Evolutionary conservation across 2,888 invertebrate genomes (phyloP), one percentile per base, ranked within the genome.

Genomic region (Nymphalis polychloros): DNA sequence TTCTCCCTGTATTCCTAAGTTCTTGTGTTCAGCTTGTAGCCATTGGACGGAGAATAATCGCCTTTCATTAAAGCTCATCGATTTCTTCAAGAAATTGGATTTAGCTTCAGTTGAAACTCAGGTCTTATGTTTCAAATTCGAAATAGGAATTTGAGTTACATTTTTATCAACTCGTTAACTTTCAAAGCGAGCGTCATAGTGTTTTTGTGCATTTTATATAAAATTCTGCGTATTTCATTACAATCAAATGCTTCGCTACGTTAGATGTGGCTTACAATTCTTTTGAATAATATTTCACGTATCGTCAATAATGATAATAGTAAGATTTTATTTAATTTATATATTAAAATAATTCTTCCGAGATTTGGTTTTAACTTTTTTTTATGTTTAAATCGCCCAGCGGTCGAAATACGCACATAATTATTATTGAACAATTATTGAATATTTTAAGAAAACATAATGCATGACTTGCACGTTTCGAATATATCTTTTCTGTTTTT

Each of bases 21-120:
- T 35, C 35, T 31, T 31, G n/a, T 55, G 31, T 55, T n/a, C 7
- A 8, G 6, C 0, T 4, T 50, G 69, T 71, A 72, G 68, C 68
- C 66, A 71, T 73, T 59, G 67, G 64, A 64, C 47, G 35, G 63
- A 70, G 69, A 69, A 69, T 69, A 66, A 70, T 68, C 68, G 68
- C 64, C 60, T 68, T 66, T 73, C 68, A 73, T 71, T 70, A 70
- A 64, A 57, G 48, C 48, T 64, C 41, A 63, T 59, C 59, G 50
- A 59, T 59, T 49, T 35, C 59, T 59, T 59, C n/a, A 50, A 48
- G 55, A 35, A 60, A n/a, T 64, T 64, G 49, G 19, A 64, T 50
- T 59, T 57, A 16, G 49, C 48, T 64, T 59, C 60, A 46, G n/a
- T 41, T 59, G 10, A 23, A 57, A 64, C 41, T 41, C 23, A 55